A percentile compares a stretch with the other conserved stretches of the same genome.
Conservation (phyloP, 2,888 invertebrate genomes). For the Barypeithes pellucidus region DNA sequence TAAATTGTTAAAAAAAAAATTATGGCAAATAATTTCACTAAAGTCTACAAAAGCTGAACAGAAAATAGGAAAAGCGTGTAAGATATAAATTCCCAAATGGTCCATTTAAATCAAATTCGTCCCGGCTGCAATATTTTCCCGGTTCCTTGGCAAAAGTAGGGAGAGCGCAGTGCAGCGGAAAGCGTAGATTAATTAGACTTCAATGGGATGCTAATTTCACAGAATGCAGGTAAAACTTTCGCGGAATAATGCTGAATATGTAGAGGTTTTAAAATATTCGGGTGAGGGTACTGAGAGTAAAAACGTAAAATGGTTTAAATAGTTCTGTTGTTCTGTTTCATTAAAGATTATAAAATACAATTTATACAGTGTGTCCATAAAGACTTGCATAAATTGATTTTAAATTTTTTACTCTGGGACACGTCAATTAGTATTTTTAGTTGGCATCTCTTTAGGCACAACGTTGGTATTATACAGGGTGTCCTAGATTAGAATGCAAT, state of each 20-base stretch:
- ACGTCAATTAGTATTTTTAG: no score
- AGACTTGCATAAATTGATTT: no score
- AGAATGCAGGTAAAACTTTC: constrained; percentile 50
- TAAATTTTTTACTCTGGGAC: no score
- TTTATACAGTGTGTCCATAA: no score
- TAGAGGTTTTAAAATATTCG: constrained; percentile 22
- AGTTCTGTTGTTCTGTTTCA: no score
- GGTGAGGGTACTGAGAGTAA: background rate
- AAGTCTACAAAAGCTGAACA: background rate
- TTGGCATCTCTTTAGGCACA: no score
- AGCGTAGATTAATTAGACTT: constrained; percentile 51
- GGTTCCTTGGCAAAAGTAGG: constrained; percentile 38
- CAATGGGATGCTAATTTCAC: constrained; percentile 52
- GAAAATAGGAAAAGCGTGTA: constrained; percentile 35
- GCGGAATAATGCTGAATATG: constrained; percentile 41
- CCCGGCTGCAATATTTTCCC: constrained; percentile 47
- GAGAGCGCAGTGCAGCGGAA: constrained; percentile 40
- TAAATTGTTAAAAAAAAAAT: no score
- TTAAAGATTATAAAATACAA: no score
- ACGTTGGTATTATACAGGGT: no score
- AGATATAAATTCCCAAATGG: constrained; percentile 47
- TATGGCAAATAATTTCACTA: no score
- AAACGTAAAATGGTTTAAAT: no score
- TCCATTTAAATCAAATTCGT: constrained; percentile 50
- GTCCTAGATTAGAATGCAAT: no score